Evolutionary conservation across 1,140 invertebrate species (phyloP).

Genomic region (Megalonaias nervosa): DNA sequence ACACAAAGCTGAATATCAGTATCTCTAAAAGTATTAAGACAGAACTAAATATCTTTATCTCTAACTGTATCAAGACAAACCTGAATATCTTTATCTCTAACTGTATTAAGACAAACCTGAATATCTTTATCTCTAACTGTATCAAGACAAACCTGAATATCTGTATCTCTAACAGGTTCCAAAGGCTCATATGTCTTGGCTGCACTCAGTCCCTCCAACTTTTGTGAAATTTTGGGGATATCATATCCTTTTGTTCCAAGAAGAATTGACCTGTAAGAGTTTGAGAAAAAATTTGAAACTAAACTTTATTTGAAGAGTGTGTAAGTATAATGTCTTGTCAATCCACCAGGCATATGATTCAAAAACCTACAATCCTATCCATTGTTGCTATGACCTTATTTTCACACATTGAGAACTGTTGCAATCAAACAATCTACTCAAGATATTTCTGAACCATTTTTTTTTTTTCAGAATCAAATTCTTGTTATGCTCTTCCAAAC

Average conservation of each 20-base stretch:
- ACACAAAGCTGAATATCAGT: too few relatives aligned
- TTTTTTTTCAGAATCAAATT: too few relatives aligned
- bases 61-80: background rate
- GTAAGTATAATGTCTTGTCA: too few relatives aligned
- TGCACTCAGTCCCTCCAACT: constrained; percentile 89
- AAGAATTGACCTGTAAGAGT: constrained; percentile 83
- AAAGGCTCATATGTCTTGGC: constrained; percentile 86
- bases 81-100: background rate
- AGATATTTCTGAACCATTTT: too few relatives aligned
- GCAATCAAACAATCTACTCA: too few relatives aligned
- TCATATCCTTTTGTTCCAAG: constrained; percentile 94
- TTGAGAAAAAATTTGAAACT: too few relatives aligned
- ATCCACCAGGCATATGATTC: too few relatives aligned
- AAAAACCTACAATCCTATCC: too few relatives aligned
- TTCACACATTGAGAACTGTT: too few relatives aligned
- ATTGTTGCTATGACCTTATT: too few relatives aligned
- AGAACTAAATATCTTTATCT: background rate
- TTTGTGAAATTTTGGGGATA: constrained; percentile 91
- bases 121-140: background rate
- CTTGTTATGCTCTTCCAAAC: too few relatives aligned
- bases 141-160: constrained; percentile 74
- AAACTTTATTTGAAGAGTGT: too few relatives aligned
- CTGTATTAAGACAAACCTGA: background rate
- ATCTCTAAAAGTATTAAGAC: background rate
- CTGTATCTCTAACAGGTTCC: constrained; percentile 90